Percentiles rank a stretch among this genome's conserved stretches.
These are phyloP conservation scores for Ormyrus rosae DNA, from an alignment of 2,888 invertebrate species.

Conservation along the genomic window DNA sequence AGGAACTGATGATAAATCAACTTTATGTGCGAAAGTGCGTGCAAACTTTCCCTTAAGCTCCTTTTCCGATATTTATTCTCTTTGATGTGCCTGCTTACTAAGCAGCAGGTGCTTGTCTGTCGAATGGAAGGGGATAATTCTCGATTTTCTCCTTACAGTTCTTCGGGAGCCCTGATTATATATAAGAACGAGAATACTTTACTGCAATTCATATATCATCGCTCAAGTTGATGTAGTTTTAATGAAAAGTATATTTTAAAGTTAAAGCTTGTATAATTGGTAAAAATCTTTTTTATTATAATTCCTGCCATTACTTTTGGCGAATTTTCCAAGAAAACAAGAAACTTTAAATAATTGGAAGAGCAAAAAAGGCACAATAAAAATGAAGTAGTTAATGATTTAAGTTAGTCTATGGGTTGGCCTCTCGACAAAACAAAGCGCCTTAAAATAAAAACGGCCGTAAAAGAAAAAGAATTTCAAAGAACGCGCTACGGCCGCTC, in stretches of 20 bases:
- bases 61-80: constrained; percentile 42
- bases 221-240: too few relatives aligned
- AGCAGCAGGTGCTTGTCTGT: background rate
- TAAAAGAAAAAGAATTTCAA: constrained; percentile 14
- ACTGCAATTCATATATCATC: too few relatives aligned
- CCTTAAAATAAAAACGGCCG: constrained; percentile 16
- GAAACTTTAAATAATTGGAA: too few relatives aligned
- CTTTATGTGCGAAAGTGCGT: constrained; percentile 17
- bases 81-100: constrained; percentile 23
- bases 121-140: background rate
- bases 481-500: background rate
- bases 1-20: constrained; percentile 27
- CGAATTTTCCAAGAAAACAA: too few relatives aligned
- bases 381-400: background rate
- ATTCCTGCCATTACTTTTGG: too few relatives aligned
- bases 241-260: too few relatives aligned
- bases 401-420: background rate
- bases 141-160: background rate
- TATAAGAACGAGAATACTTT: background rate
- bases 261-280: too few relatives aligned
- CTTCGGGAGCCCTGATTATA: background rate
- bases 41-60: constrained; percentile 29
- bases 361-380: too few relatives aligned
- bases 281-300: too few relatives aligned
- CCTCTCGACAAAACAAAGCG: background rate